phyloP scores from a whole-genome alignment of 1,140 invertebrate species.

The Eriocheir sinensis region DNA sequence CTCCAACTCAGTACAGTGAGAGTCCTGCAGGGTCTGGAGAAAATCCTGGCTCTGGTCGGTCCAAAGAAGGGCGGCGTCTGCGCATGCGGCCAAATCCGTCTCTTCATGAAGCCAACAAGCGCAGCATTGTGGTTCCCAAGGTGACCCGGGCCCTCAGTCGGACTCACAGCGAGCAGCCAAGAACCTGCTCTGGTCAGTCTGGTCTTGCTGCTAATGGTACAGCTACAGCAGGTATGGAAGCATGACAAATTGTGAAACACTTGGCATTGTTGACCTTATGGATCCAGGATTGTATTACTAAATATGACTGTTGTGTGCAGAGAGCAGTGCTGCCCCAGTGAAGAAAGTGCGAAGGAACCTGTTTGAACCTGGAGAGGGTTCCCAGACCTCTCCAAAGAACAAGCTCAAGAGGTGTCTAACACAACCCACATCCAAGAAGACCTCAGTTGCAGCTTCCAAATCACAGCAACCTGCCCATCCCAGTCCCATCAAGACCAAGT shows the following conservation, averaged over 20 bases:
- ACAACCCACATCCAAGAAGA: slow-evolving; percentile 38
- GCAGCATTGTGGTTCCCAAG: slow-evolving; percentile 67
- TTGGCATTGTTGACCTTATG: too few species aligned
- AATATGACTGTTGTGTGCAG: not conserved
- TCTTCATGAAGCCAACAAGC: slow-evolving; percentile 67
- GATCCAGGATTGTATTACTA: not conserved
- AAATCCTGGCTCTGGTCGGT: slow-evolving; percentile 64
- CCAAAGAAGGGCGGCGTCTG: slow-evolving; percentile 47
- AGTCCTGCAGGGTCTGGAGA: slow-evolving; percentile 60
- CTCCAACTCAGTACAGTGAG: not conserved
- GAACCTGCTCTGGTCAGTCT: not conserved
- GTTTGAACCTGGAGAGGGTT: not conserved
- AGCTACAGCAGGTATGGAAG: not conserved
- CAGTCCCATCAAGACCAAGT: not conserved
- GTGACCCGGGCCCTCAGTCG: slow-evolving; percentile 55
- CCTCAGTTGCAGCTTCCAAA: slow-evolving; percentile 30
- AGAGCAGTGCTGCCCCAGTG: not conserved
- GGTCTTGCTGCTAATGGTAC: not conserved
- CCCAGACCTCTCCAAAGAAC: not conserved
- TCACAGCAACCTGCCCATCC: not conserved
- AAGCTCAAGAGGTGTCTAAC: not conserved
- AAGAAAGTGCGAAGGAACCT: slow-evolving; percentile 1
- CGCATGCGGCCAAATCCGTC: slow-evolving; percentile 39
- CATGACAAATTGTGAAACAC: too few species aligned
- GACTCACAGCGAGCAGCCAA: slow-evolving; percentile 57